Evolutionary conservation across 2,888 invertebrate species (phyloP).

Genomic region (Caenorhabditis sp.): DNA sequence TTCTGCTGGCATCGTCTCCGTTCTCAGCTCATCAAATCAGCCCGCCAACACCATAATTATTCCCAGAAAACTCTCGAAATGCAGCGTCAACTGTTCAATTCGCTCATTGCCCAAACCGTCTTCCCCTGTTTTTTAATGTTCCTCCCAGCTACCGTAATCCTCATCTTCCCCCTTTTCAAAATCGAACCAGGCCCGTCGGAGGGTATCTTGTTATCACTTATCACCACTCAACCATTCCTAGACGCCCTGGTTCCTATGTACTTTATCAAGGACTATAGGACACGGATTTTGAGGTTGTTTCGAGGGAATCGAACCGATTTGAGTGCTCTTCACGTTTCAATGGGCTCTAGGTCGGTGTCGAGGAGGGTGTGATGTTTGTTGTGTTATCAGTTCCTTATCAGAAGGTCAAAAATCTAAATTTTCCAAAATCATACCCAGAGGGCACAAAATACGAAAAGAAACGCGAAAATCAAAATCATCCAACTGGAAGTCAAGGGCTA

Average conservation of each 20-base stretch:
- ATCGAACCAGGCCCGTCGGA: constrained; percentile 22
- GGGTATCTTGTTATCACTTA: constrained; percentile 10
- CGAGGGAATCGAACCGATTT: too few species aligned
- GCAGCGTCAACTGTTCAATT: constrained; percentile 34
- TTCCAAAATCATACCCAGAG: too few species aligned
- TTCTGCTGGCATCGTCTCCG: constrained; percentile 34
- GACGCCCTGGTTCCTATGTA: constrained; percentile 40
- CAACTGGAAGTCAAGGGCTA: too few species aligned
- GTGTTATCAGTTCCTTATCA: too few species aligned
- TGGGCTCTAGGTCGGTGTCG: too few species aligned
- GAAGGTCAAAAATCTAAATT: too few species aligned
- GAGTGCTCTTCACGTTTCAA: too few species aligned
- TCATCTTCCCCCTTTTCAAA: constrained; percentile 34
- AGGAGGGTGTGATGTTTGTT: too few species aligned
- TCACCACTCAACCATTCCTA: constrained; percentile 34
- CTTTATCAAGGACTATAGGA: constrained; percentile 44
- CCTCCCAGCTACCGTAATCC: constrained; percentile 30
- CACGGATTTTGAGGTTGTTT: too few species aligned
- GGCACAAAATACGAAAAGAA: too few species aligned
- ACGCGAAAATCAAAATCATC: too few species aligned
- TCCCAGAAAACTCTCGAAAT: constrained; percentile 35
- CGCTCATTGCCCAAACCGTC: constrained; percentile 39
- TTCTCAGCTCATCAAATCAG: background rate
- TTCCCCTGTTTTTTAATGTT: constrained; percentile 42
- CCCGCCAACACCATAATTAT: background rate